Conservation (phyloP, 2,113 vertebrate species). For the Callopanchax toddi region DNA sequence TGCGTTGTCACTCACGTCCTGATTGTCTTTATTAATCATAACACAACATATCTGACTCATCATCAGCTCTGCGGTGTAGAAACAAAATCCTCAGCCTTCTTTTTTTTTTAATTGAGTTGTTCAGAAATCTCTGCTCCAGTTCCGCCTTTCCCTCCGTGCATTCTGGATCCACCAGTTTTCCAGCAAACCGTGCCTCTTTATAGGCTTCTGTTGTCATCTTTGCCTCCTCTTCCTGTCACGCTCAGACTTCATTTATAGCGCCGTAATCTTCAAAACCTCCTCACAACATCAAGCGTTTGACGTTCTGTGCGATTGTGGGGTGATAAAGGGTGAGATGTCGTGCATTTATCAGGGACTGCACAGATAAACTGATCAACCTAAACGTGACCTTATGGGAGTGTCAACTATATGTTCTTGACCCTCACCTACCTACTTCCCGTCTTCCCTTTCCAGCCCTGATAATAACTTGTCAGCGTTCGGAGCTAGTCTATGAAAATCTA, state of each 20-base stretch:
- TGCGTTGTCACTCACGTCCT: background rate
- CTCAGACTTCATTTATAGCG: no score
- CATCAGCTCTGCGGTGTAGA: background rate
- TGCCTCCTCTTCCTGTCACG: no score
- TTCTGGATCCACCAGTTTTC: background rate
- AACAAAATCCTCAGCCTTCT: background rate
- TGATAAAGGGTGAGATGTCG: conserved; percentile 1
- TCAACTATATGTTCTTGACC: conserved; percentile 5
- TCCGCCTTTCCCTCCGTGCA: background rate
- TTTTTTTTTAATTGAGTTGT: background rate
- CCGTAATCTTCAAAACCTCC: no score
- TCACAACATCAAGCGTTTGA: background rate
- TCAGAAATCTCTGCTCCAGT: no score
- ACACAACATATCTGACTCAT: background rate
- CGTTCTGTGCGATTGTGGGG: background rate
- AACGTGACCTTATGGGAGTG: background rate
- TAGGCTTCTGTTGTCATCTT: background rate
- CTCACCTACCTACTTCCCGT: background rate
- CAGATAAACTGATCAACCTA: background rate
- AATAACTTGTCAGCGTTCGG: no score
- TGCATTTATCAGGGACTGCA: background rate
- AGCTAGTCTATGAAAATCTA: no score
- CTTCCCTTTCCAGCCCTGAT: background rate
- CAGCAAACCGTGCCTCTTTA: background rate
- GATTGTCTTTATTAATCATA: background rate